These are phyloP conservation scores for Centropus unirufus DNA, from an alignment of 2,113 vertebrate genomes.

Conservation along the genomic window DNA sequence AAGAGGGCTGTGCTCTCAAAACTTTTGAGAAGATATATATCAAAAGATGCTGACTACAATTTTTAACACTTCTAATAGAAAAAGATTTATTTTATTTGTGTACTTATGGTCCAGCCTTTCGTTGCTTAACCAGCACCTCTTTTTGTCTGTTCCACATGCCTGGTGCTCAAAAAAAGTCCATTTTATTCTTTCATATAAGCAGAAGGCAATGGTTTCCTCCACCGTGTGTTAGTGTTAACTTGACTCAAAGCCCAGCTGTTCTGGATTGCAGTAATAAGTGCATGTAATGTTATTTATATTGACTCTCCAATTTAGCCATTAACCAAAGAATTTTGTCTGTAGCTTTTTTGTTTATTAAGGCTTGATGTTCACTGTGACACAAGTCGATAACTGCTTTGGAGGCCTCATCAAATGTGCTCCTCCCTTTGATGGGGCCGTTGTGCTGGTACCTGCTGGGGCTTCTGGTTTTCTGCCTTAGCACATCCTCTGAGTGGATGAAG, in stretches of 20 bases:
- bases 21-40: slow-evolving; percentile 33
- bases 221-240: neutral
- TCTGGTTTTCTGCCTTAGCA: neutral
- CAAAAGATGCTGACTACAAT: slow-evolving; percentile 25
- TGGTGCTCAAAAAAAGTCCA: neutral
- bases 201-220: neutral
- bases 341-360: neutral
- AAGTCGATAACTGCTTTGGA: neutral
- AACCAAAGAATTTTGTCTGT: slow-evolving; percentile 17
- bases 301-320: neutral
- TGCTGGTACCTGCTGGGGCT: neutral
- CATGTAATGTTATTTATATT: neutral
- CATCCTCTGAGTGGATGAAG: neutral
- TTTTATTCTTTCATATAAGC: neutral
- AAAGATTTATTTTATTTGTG: slow-evolving; percentile 1
- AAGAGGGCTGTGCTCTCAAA: slow-evolving; percentile 67
- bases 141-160: neutral
- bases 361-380: neutral
- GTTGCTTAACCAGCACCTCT: neutral
- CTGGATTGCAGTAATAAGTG: neutral
- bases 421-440: neutral
- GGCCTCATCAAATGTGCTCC: neutral
- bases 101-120: neutral
- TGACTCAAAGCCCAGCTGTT: neutral
- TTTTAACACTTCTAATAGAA: slow-evolving; percentile 50